Percentiles rank a stretch among this genome's conserved stretches.
Evolutionary conservation across 2,888 invertebrate species (phyloP).

Genomic region (Odontocolon sp.): DNA sequence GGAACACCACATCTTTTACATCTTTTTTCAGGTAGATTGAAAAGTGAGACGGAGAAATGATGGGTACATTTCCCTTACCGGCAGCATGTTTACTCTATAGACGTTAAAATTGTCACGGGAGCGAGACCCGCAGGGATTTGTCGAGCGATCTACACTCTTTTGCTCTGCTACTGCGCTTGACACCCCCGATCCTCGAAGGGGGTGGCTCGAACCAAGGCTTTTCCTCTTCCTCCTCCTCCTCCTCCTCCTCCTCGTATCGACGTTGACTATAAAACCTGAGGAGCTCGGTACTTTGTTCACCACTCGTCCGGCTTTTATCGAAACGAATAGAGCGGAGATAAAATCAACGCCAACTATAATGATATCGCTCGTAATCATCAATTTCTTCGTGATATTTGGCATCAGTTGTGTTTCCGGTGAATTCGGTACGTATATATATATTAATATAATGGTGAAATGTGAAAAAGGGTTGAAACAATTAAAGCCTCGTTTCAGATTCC

Average conservation of each 20-base stretch:
- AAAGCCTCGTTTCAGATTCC: conserved; percentile 16
- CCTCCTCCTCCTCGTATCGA: conserved; percentile 2
- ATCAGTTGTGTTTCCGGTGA: conserved; percentile 65
- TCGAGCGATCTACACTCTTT: conserved; percentile 17
- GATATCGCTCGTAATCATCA: conserved; percentile 46
- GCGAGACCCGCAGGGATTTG: conserved; percentile 53
- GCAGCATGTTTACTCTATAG: background rate
- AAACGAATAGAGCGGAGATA: conserved; percentile 10
- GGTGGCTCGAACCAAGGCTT: conserved; percentile 23
- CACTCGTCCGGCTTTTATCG: conserved; percentile 62
- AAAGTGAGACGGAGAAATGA: too few species aligned
- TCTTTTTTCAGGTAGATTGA: too few species aligned
- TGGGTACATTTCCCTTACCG: background rate
- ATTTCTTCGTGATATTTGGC: conserved; percentile 58
- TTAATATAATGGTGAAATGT: too few species aligned
- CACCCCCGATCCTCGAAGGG: background rate
- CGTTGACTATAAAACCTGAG: conserved; percentile 64
- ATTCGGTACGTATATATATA: conserved; percentile 71
- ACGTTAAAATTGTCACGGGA: background rate
- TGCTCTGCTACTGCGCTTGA: background rate
- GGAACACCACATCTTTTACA: too few species aligned
- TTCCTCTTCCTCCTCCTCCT: conserved; percentile 24
- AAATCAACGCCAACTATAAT: background rate
- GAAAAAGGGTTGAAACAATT: background rate
- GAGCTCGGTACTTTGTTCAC: conserved; percentile 49